Percentiles rank a stretch among this genome's conserved stretches.
Conservation (phyloP, 1,140 invertebrate genomes). For the Luehdorfia chinensis region DNA sequence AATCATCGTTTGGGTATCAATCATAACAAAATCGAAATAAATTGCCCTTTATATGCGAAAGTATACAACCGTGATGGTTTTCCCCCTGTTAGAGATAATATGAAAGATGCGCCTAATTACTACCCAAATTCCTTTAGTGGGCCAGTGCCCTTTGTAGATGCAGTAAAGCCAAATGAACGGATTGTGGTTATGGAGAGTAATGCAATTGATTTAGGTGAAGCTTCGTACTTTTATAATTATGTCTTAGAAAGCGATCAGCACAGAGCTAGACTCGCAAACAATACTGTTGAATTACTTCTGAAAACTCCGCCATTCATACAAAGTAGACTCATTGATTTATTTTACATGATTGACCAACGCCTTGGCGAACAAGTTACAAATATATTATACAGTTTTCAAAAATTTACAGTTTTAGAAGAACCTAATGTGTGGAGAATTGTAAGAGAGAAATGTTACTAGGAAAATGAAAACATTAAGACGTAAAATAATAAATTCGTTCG, state of each 20-base stretch:
- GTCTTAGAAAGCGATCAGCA: conserved; percentile 6
- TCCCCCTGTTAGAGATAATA: conserved; percentile 79
- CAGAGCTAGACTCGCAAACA: conserved; percentile 1
- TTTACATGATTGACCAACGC: conserved; percentile 2
- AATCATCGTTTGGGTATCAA: conserved; percentile 91
- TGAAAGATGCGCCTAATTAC: conserved; percentile 91
- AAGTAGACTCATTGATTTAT: not conserved
- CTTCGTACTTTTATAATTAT: conserved; percentile 11
- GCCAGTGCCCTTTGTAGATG: conserved; percentile 59
- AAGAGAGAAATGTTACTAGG: conserved; percentile 2
- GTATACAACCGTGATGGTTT: conserved; percentile 92
- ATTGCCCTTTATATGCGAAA: conserved; percentile 85
- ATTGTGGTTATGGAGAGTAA: not conserved
- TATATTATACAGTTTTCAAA: not conserved
- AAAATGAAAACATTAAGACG: no score
- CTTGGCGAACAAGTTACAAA: not conserved
- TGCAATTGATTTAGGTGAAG: conserved; percentile 1
- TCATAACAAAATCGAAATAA: conserved; percentile 91
- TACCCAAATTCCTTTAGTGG: conserved; percentile 94
- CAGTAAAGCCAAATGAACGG: not conserved
- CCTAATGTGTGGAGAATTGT: not conserved
- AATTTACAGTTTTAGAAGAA: not conserved
- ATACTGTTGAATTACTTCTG: conserved; percentile 4
- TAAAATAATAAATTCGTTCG: no score
- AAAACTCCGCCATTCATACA: conserved; percentile 4